phyloP scores from a whole-genome alignment of 2,113 vertebrate genomes.

The Macroglossus sobrinus region DNA sequence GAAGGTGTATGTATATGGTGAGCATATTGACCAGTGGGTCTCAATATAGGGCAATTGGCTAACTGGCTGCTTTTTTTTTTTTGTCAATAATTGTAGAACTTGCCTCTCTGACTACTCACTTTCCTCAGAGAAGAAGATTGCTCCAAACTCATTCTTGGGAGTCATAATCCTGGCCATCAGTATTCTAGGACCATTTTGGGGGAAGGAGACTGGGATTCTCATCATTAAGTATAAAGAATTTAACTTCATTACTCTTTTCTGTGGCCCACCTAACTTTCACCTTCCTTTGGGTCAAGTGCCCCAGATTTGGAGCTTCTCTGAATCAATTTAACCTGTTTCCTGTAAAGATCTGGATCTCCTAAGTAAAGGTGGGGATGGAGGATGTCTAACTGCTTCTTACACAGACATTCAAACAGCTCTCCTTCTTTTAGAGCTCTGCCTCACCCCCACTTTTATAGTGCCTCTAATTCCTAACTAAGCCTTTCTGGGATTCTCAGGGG shows the following conservation, averaged over 20 bases:
- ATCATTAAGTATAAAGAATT: conserved; percentile 8
- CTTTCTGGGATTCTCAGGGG: not conserved
- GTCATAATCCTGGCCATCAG: not conserved
- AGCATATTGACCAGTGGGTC: not conserved
- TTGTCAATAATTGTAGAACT: not conserved
- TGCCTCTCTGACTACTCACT: not conserved
- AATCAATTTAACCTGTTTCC: not conserved
- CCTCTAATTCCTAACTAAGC: not conserved
- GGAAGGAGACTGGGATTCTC: conserved; percentile 8
- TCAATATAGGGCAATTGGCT: not conserved
- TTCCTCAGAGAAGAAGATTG: not conserved
- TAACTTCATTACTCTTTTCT: not conserved
- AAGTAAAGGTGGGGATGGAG: not conserved
- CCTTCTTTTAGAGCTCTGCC: not conserved
- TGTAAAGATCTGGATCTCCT: not conserved
- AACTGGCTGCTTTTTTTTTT: not conserved
- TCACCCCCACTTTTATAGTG: not conserved
- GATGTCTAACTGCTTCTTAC: not conserved
- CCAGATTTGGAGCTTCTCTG: not conserved
- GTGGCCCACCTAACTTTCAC: not conserved
- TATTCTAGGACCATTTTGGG: not conserved
- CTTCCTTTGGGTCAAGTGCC: not conserved
- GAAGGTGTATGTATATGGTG: not conserved
- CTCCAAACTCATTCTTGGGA: not conserved
- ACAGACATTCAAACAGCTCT: not conserved